phyloP scores from a whole-genome alignment of 2,797 vertebrate genomes.

The Sebastes minor region DNA sequence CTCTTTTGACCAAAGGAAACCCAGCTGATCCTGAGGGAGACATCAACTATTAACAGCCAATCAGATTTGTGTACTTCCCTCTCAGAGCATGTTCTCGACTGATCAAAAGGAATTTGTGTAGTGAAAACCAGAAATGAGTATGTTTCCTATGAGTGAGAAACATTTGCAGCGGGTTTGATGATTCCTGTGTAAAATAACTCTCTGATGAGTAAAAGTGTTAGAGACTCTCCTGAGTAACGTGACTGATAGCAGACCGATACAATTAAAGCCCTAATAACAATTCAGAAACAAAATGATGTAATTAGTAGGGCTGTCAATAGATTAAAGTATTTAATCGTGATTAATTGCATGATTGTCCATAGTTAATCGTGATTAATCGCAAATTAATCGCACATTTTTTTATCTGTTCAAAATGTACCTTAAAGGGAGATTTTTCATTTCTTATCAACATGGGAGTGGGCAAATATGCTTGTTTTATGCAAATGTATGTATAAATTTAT shows the following conservation, averaged over 20 bases:
- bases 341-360: too few relatives aligned
- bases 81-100: background rate
- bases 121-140: background rate
- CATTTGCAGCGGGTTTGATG: background rate
- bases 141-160: background rate
- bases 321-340: too few relatives aligned
- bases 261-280: background rate
- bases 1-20: conserved; percentile 21
- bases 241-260: background rate
- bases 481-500: too few relatives aligned
- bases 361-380: too few relatives aligned
- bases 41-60: background rate
- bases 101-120: background rate
- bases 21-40: background rate
- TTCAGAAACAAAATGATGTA: background rate
- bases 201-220: background rate
- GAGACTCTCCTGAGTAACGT: background rate
- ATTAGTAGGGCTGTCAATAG: too few relatives aligned
- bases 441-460: too few relatives aligned
- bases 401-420: too few relatives aligned
- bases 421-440: too few relatives aligned
- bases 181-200: background rate
- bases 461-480: too few relatives aligned
- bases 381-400: too few relatives aligned
- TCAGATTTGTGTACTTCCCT: background rate